These are phyloP conservation scores for Numenius arquata DNA, from an alignment of 2,113 vertebrate species.

Conservation along the genomic window DNA sequence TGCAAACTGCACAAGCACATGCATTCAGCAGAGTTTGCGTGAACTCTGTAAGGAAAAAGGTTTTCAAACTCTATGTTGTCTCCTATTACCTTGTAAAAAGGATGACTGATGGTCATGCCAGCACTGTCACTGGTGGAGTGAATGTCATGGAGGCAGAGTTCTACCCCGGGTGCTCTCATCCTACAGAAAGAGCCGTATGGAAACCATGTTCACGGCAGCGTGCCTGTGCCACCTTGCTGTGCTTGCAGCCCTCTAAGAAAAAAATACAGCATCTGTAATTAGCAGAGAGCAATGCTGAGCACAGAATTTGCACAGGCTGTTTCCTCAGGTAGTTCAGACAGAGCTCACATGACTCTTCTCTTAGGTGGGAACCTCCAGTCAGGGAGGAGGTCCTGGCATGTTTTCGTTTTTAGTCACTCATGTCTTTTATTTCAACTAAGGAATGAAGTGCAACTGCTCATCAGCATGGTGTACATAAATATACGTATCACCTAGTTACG, in stretches of 20 bases:
- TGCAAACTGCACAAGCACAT: background rate
- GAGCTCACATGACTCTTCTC: background rate
- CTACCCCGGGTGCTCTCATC: background rate
- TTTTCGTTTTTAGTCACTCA: background rate
- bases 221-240: background rate
- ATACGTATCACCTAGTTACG: background rate
- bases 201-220: rapidly evolving
- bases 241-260: background rate
- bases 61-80: background rate
- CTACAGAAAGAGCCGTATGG: rapidly evolving
- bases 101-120: too few species aligned
- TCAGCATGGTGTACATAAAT: background rate
- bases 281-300: background rate
- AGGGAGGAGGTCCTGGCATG: background rate
- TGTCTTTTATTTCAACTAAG: background rate
- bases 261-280: background rate
- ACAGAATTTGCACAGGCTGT: rapidly evolving
- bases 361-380: background rate
- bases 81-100: background rate
- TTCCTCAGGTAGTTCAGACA: rapidly evolving
- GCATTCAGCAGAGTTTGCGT: background rate
- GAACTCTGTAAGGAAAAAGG: background rate
- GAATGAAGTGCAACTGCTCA: background rate
- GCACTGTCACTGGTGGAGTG: rapidly evolving
- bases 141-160: rapidly evolving